Base-by-base conservation (phyloP, 2,797 vertebrate genomes). In the Peromyscus nudipes region DNA sequence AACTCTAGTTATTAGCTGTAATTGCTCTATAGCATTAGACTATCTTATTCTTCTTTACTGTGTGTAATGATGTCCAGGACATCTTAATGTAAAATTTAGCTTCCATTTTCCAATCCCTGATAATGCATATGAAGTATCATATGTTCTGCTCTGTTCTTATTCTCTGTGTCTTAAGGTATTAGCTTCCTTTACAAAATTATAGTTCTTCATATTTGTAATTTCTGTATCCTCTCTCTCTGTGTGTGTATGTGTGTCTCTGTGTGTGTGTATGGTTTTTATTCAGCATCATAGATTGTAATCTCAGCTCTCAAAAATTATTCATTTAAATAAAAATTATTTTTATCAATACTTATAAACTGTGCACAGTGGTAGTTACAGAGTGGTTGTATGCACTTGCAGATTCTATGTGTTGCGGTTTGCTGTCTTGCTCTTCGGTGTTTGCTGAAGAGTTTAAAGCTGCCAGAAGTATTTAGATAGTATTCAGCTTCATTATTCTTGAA, bases 121-220 rank as follows among this genome's bases (percentile, higher is more conserved):
- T 75, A 34, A 16, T 69, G 25, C 21, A 77, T 55, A 12, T 46
- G 84, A 40, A 88, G 62, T 92, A 94, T 49, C 7, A n/a, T 80
- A 10, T 65, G 60, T 71, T 12, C 40, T 86, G 25, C 55, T 92
- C 67, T 21, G 29, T 46, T 89, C 40, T 40, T 60, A 1, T 80
- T 94, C 19, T 75, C 69, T 95, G 87, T 88, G 89, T 95, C 7
- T 13, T 84, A 87, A 76, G 19, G 0, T 89, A 79, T 89, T 94
- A 92, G 9, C 76, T 96, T 94, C 92, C 62, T 95, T 92, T 91
- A n/a, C 1, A 94, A 86, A 96, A 91, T 62, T 37, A 31, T 94
- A 14, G 13, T 93, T 29, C 80, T 91, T 94, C 92, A 49, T 89
- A 14, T 92, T 93, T 95, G 60, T 89, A 65, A 81, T 57, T 94